Conservation (phyloP, 1,140 invertebrate species). For the Micrasema longulum region DNA sequence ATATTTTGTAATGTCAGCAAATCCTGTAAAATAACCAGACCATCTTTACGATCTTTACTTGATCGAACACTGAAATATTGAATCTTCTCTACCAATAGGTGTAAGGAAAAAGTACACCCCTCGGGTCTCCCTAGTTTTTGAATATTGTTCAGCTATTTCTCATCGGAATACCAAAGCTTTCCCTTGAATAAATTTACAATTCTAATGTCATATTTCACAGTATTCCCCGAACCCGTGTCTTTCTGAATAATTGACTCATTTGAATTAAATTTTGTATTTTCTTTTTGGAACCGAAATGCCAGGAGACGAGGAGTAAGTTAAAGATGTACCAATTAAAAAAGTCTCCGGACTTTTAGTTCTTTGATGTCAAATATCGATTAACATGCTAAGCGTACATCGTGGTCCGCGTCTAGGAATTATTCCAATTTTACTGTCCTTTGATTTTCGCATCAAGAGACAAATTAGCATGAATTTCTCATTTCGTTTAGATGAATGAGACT, state of each 20-base stretch:
- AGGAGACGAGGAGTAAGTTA: slow-evolving; percentile 5
- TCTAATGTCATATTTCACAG: slow-evolving; percentile 55
- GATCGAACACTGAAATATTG: neutral
- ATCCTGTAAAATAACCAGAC: too few species aligned
- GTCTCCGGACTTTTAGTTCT: slow-evolving; percentile 6
- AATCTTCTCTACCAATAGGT: neutral
- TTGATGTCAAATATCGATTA: slow-evolving; percentile 36
- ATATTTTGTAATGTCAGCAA: too few species aligned
- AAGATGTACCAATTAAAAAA: slow-evolving; percentile 35
- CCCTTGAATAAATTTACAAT: slow-evolving; percentile 55
- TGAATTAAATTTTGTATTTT: slow-evolving; percentile 52
- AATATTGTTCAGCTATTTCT: slow-evolving; percentile 42
- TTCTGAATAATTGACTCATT: slow-evolving; percentile 55
- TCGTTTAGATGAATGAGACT: too few species aligned
- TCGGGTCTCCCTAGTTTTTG: slow-evolving; percentile 15
- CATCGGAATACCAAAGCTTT: slow-evolving; percentile 48
- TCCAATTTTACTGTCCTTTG: neutral
- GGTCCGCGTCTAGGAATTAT: neutral
- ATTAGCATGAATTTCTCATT: too few species aligned
- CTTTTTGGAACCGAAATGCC: slow-evolving; percentile 22
- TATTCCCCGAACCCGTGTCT: slow-evolving; percentile 38
- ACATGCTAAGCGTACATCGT: slow-evolving; percentile 12
- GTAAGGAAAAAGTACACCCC: neutral
- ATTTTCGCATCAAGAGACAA: too few species aligned
- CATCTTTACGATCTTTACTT: neutral